Base-by-base conservation (phyloP, 2,797 vertebrate genomes). In the Heliangelus exortis region DNA sequence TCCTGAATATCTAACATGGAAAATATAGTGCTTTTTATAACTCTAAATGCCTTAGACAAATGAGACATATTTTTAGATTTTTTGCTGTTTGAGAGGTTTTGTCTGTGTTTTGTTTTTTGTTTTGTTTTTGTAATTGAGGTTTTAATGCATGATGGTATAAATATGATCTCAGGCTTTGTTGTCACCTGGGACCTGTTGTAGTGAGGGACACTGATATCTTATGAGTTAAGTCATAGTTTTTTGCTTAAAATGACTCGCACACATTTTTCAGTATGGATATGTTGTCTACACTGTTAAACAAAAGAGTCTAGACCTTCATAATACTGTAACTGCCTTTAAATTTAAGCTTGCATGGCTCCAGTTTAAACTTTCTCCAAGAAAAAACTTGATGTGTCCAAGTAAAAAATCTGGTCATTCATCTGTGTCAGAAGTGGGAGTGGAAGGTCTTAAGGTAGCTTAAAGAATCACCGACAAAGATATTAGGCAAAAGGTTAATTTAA, bases 51-150 rank as follows among this genome's bases (percentile, higher is more conserved):
- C 7, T 72, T 34, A 62, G 20, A 65, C 8, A 43, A 83, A 90
- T 1, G 0, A 67, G 28, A 65, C 4, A 58, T 0, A 1, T 45
- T 79, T 85, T 66, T 14, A 68, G 5, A 4, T 1, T 19, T 57
- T 45, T 78, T 31, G 1, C 6, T 34, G 14, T 19, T 34, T 47
- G 23, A 12, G 3, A 9, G 2, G 0, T 47, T 67, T 66, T 36
- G 2, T 34, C 34, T 63, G 4, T 0, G 17, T 72, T 75, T 79
- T 68, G 39, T 36, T 34, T 36, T 34, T 34, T 34, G 34, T 39
- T 41, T 41, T 41, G 13, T 14, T 41, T 41, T 41, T 41, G 39
- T 41, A 41, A 41, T 41, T 14, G 39, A 41, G 13, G 39, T 78
- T 75, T 80, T 34, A 73, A 74, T 47, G 4, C 21, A 9, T 43